phyloP scores from a whole-genome alignment of 2,888 invertebrate species.

The Polia nebulosa region DNA sequence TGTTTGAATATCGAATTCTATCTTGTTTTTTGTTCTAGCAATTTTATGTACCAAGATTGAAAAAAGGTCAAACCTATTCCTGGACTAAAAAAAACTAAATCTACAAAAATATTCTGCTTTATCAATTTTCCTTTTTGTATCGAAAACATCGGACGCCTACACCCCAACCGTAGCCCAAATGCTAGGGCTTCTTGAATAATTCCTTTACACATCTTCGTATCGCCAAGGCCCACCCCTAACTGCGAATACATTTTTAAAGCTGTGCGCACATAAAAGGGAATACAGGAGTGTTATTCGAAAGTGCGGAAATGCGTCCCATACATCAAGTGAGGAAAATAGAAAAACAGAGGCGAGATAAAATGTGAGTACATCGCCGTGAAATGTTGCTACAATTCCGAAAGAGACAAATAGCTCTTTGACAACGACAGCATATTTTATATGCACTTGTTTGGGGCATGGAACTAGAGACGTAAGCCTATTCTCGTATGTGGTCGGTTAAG shows the following conservation, averaged over 20 bases:
- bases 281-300: conserved; percentile 87
- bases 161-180: conserved; percentile 47
- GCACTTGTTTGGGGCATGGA: conserved; percentile 65
- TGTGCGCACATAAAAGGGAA: conserved; percentile 87
- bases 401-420: conserved; percentile 85
- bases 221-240: conserved; percentile 77
- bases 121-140: conserved; percentile 45
- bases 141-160: conserved; percentile 37
- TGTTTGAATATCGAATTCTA: background rate
- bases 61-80: background rate
- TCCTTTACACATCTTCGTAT: conserved; percentile 78
- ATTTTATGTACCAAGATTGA: background rate
- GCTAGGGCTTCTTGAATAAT: conserved; percentile 76
- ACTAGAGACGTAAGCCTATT: conserved; percentile 23
- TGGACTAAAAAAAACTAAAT: conserved; percentile 8
- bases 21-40: background rate
- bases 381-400: conserved; percentile 86
- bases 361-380: conserved; percentile 86
- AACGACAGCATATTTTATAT: conserved; percentile 78
- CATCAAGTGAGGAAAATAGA: conserved; percentile 89
- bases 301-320: conserved; percentile 90
- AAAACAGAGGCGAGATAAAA: conserved; percentile 87
- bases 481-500: conserved; percentile 30
- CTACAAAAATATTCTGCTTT: conserved; percentile 27
- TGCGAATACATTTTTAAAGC: conserved; percentile 89